phyloP scores from a whole-genome alignment of 2,113 vertebrate species.

The Oxygymnocypris stewartii region DNA sequence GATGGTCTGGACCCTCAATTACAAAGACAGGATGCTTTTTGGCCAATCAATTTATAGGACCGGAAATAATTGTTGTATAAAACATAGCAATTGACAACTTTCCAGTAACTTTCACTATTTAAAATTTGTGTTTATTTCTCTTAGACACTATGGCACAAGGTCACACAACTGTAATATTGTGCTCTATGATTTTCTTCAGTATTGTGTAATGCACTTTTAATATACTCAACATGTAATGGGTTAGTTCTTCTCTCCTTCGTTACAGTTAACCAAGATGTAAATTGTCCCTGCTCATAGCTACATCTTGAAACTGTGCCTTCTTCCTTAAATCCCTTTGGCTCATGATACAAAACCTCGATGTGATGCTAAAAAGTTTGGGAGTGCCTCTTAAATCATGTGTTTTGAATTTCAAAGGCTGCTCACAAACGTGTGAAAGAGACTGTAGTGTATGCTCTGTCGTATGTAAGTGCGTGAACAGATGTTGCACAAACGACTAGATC shows the following conservation, averaged over 20 bases:
- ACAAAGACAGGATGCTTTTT: background rate
- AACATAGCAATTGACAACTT: background rate
- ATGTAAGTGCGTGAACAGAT: conserved; percentile 43
- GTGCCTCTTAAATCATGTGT: conserved; percentile 53
- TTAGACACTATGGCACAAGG: background rate
- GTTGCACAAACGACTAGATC: conserved; percentile 41
- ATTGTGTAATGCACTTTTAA: background rate
- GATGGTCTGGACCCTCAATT: background rate
- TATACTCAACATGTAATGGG: background rate
- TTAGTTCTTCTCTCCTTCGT: background rate
- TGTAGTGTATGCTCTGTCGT: conserved; percentile 26
- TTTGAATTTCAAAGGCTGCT: conserved; percentile 46
- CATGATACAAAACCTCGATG: conserved; percentile 29
- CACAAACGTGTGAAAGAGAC: conserved; percentile 25
- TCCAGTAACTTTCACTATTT: background rate
- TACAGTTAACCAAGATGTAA: background rate
- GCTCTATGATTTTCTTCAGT: background rate
- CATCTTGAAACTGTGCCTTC: conserved; percentile 28
- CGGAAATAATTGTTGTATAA: background rate
- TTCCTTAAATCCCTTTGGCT: conserved; percentile 15
- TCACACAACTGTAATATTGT: background rate
- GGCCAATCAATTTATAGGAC: background rate
- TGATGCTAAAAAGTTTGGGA: conserved; percentile 34
- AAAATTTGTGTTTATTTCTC: conserved; percentile 15
- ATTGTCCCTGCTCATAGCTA: conserved; percentile 25